Conservation (phyloP, 2,113 vertebrate species). For the Eulemur rufifrons region DNA sequence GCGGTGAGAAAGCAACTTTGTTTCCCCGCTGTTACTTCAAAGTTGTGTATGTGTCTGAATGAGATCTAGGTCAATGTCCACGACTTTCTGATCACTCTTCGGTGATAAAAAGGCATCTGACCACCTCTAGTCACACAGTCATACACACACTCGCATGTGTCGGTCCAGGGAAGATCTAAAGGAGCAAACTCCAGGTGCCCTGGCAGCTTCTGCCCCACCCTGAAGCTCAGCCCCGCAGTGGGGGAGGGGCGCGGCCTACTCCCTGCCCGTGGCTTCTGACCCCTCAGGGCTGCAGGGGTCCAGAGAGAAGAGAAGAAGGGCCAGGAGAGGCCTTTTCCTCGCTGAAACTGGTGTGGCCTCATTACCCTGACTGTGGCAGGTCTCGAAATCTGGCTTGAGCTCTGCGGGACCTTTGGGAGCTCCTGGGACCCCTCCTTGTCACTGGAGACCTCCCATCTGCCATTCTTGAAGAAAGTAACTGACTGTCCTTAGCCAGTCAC, state of each 20-base stretch:
- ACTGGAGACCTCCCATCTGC: neutral
- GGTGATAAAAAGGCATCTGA: neutral
- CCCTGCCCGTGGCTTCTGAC: neutral
- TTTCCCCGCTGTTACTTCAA: neutral
- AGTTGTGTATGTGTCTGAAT: neutral
- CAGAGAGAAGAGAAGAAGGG: neutral
- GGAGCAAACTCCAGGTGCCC: neutral
- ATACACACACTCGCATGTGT: neutral
- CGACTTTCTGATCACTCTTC: neutral
- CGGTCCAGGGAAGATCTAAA: neutral
- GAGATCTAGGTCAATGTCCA: neutral
- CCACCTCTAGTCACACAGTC: neutral
- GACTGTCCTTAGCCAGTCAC: neutral
- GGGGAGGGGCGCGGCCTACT: neutral
- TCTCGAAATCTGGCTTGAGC: neutral
- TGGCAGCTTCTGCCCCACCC: neutral
- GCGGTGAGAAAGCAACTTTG: neutral
- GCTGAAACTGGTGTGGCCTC: accelerated
- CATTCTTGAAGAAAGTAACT: neutral
- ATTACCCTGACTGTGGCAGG: neutral
- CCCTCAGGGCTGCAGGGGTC: neutral
- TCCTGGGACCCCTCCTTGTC: neutral
- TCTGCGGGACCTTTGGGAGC: neutral
- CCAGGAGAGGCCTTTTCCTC: neutral
- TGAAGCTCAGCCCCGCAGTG: neutral